Evolutionary conservation across 2,888 invertebrate species (phyloP).

Genomic region (Chromoteleia sp.): DNA sequence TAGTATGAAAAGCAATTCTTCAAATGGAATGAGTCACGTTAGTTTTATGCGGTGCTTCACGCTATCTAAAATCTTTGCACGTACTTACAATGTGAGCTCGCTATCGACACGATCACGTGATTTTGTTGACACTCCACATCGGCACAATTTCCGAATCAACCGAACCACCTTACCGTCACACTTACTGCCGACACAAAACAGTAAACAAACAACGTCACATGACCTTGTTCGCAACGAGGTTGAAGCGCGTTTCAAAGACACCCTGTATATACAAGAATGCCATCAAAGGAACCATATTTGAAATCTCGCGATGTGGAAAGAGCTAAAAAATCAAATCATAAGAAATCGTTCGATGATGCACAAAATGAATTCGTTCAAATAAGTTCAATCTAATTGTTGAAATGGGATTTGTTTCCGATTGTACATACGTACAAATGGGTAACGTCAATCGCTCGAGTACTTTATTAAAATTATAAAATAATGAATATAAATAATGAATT

Average conservation of each 20-base stretch:
- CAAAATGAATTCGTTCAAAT: conserved; percentile 2
- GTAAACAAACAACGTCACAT: conserved; percentile 51
- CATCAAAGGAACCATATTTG: conserved; percentile 55
- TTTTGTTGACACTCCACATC: conserved; percentile 50
- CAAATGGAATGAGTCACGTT: conserved; percentile 16
- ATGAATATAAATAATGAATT: too few species aligned
- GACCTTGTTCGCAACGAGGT: conserved; percentile 47
- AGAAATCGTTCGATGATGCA: not conserved
- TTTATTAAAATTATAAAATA: too few species aligned
- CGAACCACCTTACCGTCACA: conserved; percentile 12
- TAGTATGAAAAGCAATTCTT: conserved; percentile 28
- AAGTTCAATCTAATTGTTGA: not conserved
- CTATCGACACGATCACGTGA: conserved; percentile 50
- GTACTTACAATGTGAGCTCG: conserved; percentile 46
- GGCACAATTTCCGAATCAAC: conserved; percentile 34
- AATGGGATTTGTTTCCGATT: too few species aligned
- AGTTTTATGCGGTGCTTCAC: conserved; percentile 1
- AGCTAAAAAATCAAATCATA: conserved; percentile 8
- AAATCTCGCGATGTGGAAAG: conserved; percentile 21
- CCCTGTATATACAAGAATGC: conserved; percentile 49
- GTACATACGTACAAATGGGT: too few species aligned
- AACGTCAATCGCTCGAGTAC: too few species aligned
- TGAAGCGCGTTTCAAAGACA: conserved; percentile 36
- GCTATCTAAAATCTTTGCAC: conserved; percentile 49
- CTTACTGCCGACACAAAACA: conserved; percentile 30